These are phyloP conservation scores for Adelphocoris suturalis DNA, from an alignment of 2,888 invertebrate genomes.

Conservation along the genomic window DNA sequence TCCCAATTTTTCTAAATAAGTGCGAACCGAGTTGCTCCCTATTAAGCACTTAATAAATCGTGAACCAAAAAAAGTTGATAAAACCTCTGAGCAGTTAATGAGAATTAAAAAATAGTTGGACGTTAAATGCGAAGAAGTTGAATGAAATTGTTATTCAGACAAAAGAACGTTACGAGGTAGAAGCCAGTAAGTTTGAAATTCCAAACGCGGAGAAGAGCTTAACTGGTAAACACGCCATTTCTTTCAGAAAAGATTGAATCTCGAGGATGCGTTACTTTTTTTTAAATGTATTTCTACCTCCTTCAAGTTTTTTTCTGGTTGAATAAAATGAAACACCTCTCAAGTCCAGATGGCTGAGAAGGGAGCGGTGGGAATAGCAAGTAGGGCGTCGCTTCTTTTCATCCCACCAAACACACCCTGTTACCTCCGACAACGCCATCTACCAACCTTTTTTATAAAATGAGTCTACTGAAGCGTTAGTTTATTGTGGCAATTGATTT, in stretches of 20 bases:
- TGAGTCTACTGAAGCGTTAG: too few species aligned
- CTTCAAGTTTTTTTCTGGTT: conserved; percentile 10
- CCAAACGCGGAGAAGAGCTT: conserved; percentile 12
- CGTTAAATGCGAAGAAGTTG: background rate
- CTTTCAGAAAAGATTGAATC: conserved; percentile 53
- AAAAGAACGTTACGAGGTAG: background rate
- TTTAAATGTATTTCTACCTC: conserved; percentile 28
- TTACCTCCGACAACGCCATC: background rate
- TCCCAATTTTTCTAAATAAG: too few species aligned
- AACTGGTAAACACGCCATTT: conserved; percentile 40
- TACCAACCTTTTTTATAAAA: background rate
- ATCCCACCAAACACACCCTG: background rate
- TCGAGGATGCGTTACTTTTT: conserved; percentile 39
- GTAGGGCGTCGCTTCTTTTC: conserved; percentile 7
- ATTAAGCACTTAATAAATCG: too few species aligned
- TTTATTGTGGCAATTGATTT: too few species aligned
- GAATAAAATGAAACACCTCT: conserved; percentile 61
- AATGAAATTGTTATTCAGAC: background rate
- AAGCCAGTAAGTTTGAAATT: conserved; percentile 18
- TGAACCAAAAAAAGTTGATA: too few species aligned
- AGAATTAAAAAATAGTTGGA: background rate
- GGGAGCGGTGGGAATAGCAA: conserved; percentile 36
- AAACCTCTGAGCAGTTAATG: too few species aligned
- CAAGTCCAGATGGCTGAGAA: conserved; percentile 48
- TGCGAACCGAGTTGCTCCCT: too few species aligned